Base-by-base conservation (phyloP, 2,797 vertebrate genomes). In the Notamacropus eugenii region DNA sequence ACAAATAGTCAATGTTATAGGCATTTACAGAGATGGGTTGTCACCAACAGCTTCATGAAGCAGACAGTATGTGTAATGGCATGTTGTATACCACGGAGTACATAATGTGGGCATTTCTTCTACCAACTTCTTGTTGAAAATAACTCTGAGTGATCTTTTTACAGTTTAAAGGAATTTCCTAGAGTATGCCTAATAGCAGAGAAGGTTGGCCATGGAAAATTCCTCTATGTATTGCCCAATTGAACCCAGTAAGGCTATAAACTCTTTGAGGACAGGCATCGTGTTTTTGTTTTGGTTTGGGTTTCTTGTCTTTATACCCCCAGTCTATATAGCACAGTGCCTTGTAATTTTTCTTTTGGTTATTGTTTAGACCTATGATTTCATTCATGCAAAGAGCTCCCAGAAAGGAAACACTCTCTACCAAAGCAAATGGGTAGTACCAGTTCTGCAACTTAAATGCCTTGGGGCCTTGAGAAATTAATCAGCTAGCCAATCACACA, bases 101-200 rank as follows among this genome's bases (percentile, higher is more conserved):
- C 8, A 10, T 19, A 82, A 82, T 82, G n/a, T 40, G 19, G n/a
- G 19, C n/a, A 82, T 82, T 74, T 82, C 67, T 82, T 6, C n/a
- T 82, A 62, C 19, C 10, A 8, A 82, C 8, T 82, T 40, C 14
- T 74, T 82, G 11, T 82, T 40, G 62, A 67, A 67, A 67, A 57
- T 74, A 93, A 90, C 46, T 74, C 58, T 54, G 5, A 57, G 93
- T 96, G 95, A 91, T 95, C 55, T 94, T 93, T 91, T 56, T 40
- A 29, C 31, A 93, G 57, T 95, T 97, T 93, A 46, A 94, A 54
- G 90, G 54, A 96, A 95, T 96, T 67, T 96, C 95, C 93, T 91
- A 92, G 94, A 91, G 10, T 57, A 92, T 56, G 91, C 62, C 59
- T 19, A 14, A 92, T 74, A 40, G 34, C 62, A 40, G 34, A n/a